Evolutionary conservation across 92 coral and sea anemone genomes (phyloP).

Genomic region (Porites lobata): DNA sequence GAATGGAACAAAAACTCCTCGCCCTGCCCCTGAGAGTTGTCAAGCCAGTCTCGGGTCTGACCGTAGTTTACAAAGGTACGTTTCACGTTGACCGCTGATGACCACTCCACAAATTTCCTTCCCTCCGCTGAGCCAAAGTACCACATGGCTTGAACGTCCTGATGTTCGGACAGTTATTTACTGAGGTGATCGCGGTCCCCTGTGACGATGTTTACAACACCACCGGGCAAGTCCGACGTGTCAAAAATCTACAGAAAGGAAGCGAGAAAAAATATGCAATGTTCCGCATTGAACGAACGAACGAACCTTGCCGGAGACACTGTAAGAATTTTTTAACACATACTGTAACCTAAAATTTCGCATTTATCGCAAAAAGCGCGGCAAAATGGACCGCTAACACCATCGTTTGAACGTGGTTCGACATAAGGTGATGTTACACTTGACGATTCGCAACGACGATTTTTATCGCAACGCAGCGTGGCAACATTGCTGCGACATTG

Average conservation of each 20-base stretch:
- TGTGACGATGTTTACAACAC: slow-evolving; percentile 95
- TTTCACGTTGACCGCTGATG: slow-evolving; percentile 95
- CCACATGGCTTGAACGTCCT: slow-evolving; percentile 99
- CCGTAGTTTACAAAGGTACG: slow-evolving; percentile 97
- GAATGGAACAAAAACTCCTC: slow-evolving; percentile 90
- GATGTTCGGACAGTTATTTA: slow-evolving; percentile 94
- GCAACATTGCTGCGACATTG: no score
- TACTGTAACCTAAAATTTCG: not conserved
- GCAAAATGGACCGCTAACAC: no score
- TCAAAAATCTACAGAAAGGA: slow-evolving; percentile 82
- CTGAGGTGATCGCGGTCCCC: slow-evolving; percentile 97
- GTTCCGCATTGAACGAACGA: no score
- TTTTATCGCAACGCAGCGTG: no score
- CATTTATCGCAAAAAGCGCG: no score
- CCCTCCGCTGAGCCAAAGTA: slow-evolving; percentile 98
- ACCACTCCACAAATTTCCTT: slow-evolving; percentile 93
- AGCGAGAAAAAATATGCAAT: not conserved
- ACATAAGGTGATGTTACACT: no score
- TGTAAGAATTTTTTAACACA: not conserved
- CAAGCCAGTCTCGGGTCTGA: slow-evolving; percentile 87
- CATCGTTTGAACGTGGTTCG: no score
- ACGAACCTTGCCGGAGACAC: not conserved
- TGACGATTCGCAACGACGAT: no score
- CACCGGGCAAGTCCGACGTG: slow-evolving; percentile 97
- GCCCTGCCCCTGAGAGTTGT: slow-evolving; percentile 90